These are phyloP conservation scores for Oligia fasciuncula DNA, from an alignment of 2,888 invertebrate genomes.

Conservation along the genomic window DNA sequence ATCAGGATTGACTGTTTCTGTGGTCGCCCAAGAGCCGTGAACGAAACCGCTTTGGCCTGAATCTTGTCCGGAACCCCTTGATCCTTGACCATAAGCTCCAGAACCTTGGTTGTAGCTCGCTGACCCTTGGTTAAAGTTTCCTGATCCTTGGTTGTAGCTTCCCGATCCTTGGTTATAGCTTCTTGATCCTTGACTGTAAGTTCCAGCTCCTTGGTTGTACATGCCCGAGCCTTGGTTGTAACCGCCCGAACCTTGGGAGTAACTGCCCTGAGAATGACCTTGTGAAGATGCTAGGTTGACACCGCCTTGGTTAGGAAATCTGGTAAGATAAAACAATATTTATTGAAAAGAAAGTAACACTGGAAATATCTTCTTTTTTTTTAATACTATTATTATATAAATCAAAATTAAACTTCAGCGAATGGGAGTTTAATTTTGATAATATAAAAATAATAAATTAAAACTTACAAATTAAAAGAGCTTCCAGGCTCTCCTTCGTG, in stretches of 20 bases:
- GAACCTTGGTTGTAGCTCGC: slow-evolving; percentile 56
- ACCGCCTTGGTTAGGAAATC: slow-evolving; percentile 73
- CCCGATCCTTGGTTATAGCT: slow-evolving; percentile 38
- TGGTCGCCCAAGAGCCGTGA: slow-evolving; percentile 85
- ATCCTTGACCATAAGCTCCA: slow-evolving; percentile 35
- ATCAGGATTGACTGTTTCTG: slow-evolving; percentile 86
- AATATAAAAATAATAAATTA: background rate
- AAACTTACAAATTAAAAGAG: slow-evolving; percentile 82
- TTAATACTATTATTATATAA: no score
- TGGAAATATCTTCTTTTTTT: background rate
- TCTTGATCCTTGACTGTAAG: slow-evolving; percentile 32
- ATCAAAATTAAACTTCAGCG: background rate
- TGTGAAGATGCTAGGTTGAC: slow-evolving; percentile 62
- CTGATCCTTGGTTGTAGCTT: slow-evolving; percentile 53
- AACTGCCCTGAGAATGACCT: slow-evolving; percentile 39
- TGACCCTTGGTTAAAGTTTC: slow-evolving; percentile 30
- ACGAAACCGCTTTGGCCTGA: slow-evolving; percentile 70
- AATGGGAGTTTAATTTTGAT: background rate
- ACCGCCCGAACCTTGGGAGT: slow-evolving; percentile 12
- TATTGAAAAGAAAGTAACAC: background rate
- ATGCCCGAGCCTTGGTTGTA: slow-evolving; percentile 26
- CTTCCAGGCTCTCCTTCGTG: slow-evolving; percentile 86
- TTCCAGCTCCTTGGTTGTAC: slow-evolving; percentile 35
- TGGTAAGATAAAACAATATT: slow-evolving; percentile 48
- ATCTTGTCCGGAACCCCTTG: slow-evolving; percentile 54